Evolutionary conservation across 2,113 vertebrate species (phyloP).

Genomic region (Erythrolamprus reginae): DNA sequence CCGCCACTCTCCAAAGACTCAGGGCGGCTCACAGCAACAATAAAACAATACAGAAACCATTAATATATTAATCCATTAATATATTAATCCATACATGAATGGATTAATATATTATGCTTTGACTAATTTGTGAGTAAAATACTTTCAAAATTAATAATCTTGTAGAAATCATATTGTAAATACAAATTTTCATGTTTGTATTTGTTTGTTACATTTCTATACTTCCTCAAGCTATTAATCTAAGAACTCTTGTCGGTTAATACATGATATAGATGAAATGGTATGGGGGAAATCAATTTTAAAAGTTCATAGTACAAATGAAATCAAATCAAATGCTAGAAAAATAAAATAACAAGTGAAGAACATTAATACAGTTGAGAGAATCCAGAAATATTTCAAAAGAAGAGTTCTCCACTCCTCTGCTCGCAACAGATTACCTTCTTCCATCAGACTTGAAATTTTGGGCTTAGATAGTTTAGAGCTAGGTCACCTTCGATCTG

Average conservation of each 20-base stretch:
- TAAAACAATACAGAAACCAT: no score
- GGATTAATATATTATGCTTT: background rate
- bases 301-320: background rate
- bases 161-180: background rate
- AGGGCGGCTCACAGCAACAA: no score
- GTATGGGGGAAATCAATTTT: background rate
- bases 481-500: no score
- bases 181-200: background rate
- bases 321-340: background rate
- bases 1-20: no score
- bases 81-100: no score
- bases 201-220: background rate
- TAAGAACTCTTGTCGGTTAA: background rate
- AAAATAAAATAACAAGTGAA: background rate
- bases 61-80: no score
- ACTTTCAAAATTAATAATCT: background rate
- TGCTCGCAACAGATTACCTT: no score
- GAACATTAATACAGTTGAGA: no score
- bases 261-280: background rate
- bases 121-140: background rate
- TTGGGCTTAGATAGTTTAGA: no score
- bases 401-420: no score
- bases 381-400: no score
- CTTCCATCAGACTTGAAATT: no score
- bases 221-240: background rate